A percentile compares a stretch with the other conserved stretches of the same genome.
phyloP scores from a whole-genome alignment of 2,888 invertebrate genomes.

The Isoperla grammatica region DNA sequence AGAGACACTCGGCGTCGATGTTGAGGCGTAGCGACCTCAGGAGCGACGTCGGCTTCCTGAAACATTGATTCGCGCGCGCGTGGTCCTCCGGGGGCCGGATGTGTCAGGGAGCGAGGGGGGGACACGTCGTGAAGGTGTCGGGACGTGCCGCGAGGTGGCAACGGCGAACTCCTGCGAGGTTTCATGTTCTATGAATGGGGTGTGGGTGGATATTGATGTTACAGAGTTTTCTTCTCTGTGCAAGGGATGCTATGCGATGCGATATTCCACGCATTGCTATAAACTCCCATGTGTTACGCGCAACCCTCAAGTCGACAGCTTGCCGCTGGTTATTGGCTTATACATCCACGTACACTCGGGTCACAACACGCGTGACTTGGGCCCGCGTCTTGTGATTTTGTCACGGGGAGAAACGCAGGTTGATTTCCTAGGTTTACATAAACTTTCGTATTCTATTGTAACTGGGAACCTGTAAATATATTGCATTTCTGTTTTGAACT shows the following conservation, averaged over 20 bases:
- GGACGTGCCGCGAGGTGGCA: not conserved
- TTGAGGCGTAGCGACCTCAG: not conserved
- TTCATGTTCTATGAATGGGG: conserved; percentile 7
- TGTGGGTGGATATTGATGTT: too few relatives aligned
- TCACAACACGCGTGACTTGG: too few relatives aligned
- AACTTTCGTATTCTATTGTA: too few relatives aligned
- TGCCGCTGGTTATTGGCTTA: conserved; percentile 15
- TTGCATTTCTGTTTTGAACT: too few relatives aligned
- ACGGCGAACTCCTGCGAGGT: not conserved
- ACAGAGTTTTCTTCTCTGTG: too few relatives aligned
- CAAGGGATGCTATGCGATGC: too few relatives aligned
- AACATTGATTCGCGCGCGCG: conserved; percentile 13
- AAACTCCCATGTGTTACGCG: not conserved
- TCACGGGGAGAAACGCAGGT: too few relatives aligned
- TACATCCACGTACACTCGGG: not conserved
- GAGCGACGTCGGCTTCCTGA: not conserved
- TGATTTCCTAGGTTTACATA: too few relatives aligned
- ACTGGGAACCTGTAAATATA: too few relatives aligned
- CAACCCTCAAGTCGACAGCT: not conserved
- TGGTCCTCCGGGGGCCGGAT: not conserved
- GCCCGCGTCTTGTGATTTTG: too few relatives aligned
- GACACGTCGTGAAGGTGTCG: too few relatives aligned
- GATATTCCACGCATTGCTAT: not conserved
- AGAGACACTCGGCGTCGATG: not conserved
- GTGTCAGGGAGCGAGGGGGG: too few relatives aligned